Evolutionary conservation across 2,113 vertebrate species (phyloP).

Genomic region (Lynx canadensis): DNA sequence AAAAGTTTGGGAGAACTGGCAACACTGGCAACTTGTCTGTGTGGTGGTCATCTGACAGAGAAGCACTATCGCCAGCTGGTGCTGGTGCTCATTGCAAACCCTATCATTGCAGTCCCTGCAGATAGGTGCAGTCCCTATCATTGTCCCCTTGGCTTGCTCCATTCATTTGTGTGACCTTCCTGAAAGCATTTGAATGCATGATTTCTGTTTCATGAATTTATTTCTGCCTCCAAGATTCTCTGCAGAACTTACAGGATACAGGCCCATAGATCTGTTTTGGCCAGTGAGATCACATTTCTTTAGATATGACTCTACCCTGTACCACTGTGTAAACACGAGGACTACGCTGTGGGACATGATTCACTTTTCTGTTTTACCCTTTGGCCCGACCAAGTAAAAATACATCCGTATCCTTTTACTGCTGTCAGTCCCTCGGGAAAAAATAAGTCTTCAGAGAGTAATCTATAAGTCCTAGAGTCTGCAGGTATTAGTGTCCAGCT

Average conservation of each 20-base stretch:
- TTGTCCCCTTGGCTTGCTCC: not conserved
- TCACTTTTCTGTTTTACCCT: not conserved
- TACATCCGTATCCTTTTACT: not conserved
- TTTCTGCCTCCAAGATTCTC: not conserved
- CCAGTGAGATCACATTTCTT: not conserved
- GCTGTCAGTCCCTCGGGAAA: not conserved
- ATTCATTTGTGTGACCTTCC: not conserved
- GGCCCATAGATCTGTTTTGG: not conserved
- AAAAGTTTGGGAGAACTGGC: not conserved
- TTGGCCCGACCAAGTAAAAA: not conserved
- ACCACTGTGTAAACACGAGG: not conserved
- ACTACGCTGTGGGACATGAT: not conserved
- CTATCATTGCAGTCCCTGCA: no score
- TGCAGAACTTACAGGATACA: not conserved
- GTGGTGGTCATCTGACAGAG: not conserved
- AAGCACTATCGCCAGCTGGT: not conserved
- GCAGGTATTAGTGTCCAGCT: not conserved
- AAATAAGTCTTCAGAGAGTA: not conserved
- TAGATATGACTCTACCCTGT: not conserved
- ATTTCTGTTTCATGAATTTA: slow-evolving; percentile 1
- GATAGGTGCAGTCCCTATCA: not conserved
- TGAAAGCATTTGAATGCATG: not conserved
- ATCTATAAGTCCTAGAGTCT: not conserved
- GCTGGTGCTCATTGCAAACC: not conserved
- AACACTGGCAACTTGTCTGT: not conserved